These are phyloP conservation scores for Aphidoletes aphidimyza DNA, from an alignment of 2,888 invertebrate species.

Conservation along the genomic window DNA sequence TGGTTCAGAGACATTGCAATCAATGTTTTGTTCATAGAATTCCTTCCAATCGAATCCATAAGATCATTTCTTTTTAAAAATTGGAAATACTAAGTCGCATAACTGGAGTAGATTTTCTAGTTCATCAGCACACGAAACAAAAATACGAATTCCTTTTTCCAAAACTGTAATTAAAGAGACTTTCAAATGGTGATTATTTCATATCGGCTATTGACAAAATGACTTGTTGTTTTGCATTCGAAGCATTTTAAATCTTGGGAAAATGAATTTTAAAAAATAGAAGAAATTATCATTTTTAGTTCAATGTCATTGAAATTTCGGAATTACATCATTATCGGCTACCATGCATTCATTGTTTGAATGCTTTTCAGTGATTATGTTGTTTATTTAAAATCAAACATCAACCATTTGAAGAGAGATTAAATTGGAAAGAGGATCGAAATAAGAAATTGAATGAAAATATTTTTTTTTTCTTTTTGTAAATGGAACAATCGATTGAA, in stretches of 20 bases:
- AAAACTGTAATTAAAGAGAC: constrained; percentile 5
- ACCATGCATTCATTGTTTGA: no score
- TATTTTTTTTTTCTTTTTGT: not conserved
- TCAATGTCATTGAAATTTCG: not conserved
- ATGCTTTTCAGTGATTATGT: no score
- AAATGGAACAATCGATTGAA: not conserved
- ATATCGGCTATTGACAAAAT: not conserved
- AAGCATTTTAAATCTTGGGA: not conserved
- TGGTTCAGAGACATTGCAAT: not conserved
- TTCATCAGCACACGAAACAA: no score
- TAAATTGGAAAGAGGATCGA: not conserved
- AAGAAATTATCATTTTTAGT: not conserved
- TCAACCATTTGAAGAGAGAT: constrained; percentile 30
- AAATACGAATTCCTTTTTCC: not conserved
- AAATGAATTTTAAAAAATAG: no score
- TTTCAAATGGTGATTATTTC: not conserved
- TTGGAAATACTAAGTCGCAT: no score
- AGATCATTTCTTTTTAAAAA: no score
- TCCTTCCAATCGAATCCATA: not conserved
- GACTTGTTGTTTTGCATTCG: not conserved
- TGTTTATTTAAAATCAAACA: no score
- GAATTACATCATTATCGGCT: no score
- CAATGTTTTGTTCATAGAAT: not conserved
- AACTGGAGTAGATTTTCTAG: no score
- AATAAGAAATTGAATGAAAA: not conserved